phyloP scores from a whole-genome alignment of 2,113 vertebrate species.

The Xenopus borealis region DNA sequence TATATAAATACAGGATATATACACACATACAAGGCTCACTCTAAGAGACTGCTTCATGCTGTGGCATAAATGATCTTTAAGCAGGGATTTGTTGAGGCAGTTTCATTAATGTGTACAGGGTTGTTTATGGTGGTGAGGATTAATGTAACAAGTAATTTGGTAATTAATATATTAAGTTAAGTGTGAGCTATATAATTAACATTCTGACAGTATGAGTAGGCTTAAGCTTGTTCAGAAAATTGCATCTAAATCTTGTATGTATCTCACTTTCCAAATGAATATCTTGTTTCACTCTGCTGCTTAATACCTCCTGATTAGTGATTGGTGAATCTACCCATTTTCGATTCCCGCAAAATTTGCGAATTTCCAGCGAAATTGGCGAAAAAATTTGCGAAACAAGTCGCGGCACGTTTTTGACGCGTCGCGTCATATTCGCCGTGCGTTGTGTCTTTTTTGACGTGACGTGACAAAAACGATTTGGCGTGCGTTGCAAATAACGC shows the following conservation, averaged over 20 bases:
- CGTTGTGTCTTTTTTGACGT: too few relatives aligned
- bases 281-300: neutral
- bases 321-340: too few relatives aligned
- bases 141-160: neutral
- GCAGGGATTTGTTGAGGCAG: neutral
- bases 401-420: too few relatives aligned
- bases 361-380: too few relatives aligned
- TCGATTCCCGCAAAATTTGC: too few relatives aligned
- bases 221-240: neutral
- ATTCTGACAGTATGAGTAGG: neutral
- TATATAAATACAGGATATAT: neutral
- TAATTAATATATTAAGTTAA: conserved; percentile 3
- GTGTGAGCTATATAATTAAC: neutral
- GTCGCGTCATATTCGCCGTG: too few relatives aligned
- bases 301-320: neutral
- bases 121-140: neutral
- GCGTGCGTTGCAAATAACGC: too few relatives aligned
- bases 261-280: neutral
- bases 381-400: too few relatives aligned
- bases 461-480: too few relatives aligned
- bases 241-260: conserved; percentile 4
- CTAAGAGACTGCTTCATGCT: neutral
- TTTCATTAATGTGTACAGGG: conserved; percentile 1
- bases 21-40: neutral
- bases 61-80: neutral